Base-by-base conservation (phyloP, 2,888 invertebrate genomes). In the Torymus tubicola region DNA sequence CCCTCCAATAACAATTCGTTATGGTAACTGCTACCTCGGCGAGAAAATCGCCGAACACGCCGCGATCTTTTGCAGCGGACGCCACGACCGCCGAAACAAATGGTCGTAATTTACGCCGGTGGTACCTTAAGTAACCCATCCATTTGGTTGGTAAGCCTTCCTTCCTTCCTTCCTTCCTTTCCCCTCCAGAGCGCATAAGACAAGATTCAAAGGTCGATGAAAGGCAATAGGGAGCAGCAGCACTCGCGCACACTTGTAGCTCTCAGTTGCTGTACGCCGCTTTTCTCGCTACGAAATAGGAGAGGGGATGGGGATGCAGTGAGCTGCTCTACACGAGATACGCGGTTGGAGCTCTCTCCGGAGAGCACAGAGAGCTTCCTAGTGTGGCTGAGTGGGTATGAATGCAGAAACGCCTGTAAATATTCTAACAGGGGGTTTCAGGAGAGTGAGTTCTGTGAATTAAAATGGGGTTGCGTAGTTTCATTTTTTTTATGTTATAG, bases 181-280 rank as follows among this genome's bases (percentile, higher is more conserved):
- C 1, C 31, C 31, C 5, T 5, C 31, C 5, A 31, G 3, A 31
- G 31, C 3, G 31, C 31, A 5, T 5, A 31, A 31, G 13, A 52
- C 60, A 31, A 52, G 70, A 71, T 60, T 58, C 70, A 60, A 60
- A 60, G 70, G 50, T 52, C 50, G 60, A 21, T 71, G 60, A 50
- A 71, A 71, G 50, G 14, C 50, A 71, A 71, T 55, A n/a, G 11
- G 24, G 18, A 24, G 31, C 14, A 24, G 31, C 14, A 13, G 55
- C 24, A 1, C 57, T 24, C 31, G 31, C 69, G 69, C 55, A 57
- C 69, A 31, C 16, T 31, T 69, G 69, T 11, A 58, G 57, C 24
- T 53, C 18, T 52, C 31, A 5, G 31, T 31, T 31, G 3, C 31
- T 4, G 31, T 31, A 3, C 4, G 0, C 31, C 31, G 31, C 31